A percentile compares a stretch with the other conserved stretches of the same genome.
phyloP scores from a whole-genome alignment of 2,113 vertebrate genomes.

The Rostratula benghalensis region DNA sequence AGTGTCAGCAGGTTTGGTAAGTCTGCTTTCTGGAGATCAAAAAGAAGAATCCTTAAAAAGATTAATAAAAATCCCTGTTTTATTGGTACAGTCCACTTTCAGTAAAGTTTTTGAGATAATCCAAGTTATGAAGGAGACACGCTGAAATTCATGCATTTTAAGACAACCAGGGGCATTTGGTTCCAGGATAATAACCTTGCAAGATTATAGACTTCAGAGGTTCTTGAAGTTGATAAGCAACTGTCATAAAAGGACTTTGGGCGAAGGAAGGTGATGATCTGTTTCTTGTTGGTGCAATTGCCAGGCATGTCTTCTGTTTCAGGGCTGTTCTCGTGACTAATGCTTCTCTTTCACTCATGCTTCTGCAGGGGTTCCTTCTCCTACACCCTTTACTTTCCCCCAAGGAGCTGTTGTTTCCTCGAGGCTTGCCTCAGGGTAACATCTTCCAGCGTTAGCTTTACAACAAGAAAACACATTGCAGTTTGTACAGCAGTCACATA shows the following conservation, averaged over 20 bases:
- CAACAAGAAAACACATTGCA: neutral
- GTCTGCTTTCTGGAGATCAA: neutral
- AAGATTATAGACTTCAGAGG: slow-evolving; percentile 9
- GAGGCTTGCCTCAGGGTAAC: neutral
- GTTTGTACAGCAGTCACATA: neutral
- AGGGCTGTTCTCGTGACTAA: neutral
- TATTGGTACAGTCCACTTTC: neutral
- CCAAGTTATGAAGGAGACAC: neutral
- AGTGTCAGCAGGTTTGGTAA: neutral
- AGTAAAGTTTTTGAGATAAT: neutral
- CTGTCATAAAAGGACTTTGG: neutral
- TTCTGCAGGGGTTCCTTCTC: neutral
- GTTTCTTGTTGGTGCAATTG: slow-evolving; percentile 10
- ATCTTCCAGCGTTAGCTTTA: neutral
- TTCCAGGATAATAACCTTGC: neutral
- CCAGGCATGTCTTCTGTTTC: slow-evolving; percentile 24
- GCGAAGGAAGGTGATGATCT: neutral
- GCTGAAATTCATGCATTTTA: neutral
- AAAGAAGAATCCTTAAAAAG: neutral
- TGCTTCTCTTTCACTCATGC: neutral
- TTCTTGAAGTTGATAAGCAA: slow-evolving; percentile 22
- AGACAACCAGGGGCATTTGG: neutral
- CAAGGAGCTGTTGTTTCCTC: neutral
- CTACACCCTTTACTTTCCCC: neutral
- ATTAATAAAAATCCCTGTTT: neutral